A percentile compares a stretch with the other conserved stretches of the same genome.
Conservation (phyloP, 2,888 invertebrate genomes). For the Theristus sp. region DNA sequence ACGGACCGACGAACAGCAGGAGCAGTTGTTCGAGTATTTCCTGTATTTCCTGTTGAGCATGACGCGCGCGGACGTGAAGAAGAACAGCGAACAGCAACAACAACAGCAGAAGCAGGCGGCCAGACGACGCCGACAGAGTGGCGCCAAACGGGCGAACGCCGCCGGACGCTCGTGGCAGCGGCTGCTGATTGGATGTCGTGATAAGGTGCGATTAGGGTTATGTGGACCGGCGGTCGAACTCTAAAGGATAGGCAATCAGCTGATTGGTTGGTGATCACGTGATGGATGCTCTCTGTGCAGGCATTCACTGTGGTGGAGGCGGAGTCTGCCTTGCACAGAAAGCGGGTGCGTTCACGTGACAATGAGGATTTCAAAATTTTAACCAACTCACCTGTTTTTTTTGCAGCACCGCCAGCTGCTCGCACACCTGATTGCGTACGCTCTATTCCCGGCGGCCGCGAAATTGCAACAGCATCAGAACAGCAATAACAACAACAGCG, state of each 20-base stretch:
- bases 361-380: too few relatives aligned
- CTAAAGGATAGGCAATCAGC: background rate
- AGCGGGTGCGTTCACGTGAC: too few relatives aligned
- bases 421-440: conserved; percentile 19
- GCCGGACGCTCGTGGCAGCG: background rate
- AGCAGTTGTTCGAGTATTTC: conserved; percentile 7
- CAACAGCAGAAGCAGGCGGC: too few relatives aligned
- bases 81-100: background rate
- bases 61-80: background rate
- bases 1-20: conserved; percentile 4
- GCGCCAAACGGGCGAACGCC: background rate
- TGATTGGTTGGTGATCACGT: conserved; percentile 1
- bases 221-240: background rate
- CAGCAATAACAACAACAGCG: too few relatives aligned
- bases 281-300: too few relatives aligned
- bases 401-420: conserved; percentile 8
- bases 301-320: too few relatives aligned
- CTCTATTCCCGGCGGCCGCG: conserved; percentile 17
- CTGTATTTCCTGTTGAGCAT: conserved; percentile 4
- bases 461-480: too few relatives aligned
- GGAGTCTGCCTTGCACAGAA: too few relatives aligned
- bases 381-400: too few relatives aligned
- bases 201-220: background rate
- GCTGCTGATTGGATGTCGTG: conserved; percentile 2
- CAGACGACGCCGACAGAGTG: too few relatives aligned